Evolutionary conservation across 2,888 invertebrate species (phyloP).

Genomic region (Uloborus plumipes): DNA sequence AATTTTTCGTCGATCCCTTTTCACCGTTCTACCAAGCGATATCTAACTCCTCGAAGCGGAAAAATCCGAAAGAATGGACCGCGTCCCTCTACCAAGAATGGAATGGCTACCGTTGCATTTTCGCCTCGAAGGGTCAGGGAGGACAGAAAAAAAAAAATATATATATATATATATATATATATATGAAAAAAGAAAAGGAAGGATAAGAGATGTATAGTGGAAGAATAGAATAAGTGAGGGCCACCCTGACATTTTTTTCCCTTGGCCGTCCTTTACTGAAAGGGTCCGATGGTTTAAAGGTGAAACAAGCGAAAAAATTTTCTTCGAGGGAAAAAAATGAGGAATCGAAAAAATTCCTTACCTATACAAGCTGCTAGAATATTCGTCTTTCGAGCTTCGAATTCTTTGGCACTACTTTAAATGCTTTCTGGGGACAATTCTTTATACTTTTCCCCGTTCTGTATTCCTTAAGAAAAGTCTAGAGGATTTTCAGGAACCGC

Average conservation of each 20-base stretch:
- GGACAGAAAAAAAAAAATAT: slow-evolving; percentile 3
- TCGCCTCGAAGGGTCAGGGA: slow-evolving; percentile 25
- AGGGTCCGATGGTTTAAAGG: slow-evolving; percentile 19
- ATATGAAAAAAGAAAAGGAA: slow-evolving; percentile 3
- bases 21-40: slow-evolving; percentile 3
- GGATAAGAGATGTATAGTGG: slow-evolving; percentile 45
- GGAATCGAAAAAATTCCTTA: slow-evolving; percentile 45
- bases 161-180: not conserved
- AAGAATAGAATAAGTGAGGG: slow-evolving; percentile 45
- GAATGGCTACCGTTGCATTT: slow-evolving; percentile 41
- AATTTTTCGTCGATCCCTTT: slow-evolving; percentile 25
- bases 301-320: not conserved
- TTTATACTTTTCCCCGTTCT: slow-evolving; percentile 37
- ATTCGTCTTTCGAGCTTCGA: slow-evolving; percentile 39
- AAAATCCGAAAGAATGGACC: slow-evolving; percentile 39
- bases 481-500: slow-evolving; percentile 31
- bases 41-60: slow-evolving; percentile 17
- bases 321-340: slow-evolving; percentile 23
- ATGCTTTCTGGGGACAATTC: slow-evolving; percentile 45
- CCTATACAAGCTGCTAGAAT: slow-evolving; percentile 40
- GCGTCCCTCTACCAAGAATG: slow-evolving; percentile 31
- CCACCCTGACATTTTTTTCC: slow-evolving; percentile 16
- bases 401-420: slow-evolving; percentile 49
- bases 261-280: not conserved
- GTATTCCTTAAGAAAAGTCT: slow-evolving; percentile 32